Evolutionary conservation across 2,797 vertebrate genomes (phyloP), one percentile per base, ranked within the genome.

Genomic region (Tauraco hartlaubi): DNA sequence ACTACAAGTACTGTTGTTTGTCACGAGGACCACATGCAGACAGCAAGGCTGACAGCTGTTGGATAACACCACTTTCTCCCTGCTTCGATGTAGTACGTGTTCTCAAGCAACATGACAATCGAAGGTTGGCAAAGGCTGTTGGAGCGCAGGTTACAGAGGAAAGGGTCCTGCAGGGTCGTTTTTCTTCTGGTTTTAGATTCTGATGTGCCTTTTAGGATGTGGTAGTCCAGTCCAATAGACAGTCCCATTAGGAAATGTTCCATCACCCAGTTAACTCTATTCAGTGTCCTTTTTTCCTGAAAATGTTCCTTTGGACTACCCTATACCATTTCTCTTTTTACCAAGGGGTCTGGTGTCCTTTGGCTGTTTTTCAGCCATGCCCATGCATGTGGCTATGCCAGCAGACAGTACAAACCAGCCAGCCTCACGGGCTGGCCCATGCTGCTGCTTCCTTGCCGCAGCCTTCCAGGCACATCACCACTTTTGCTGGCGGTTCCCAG

Each of bases 341-440:
- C n/a, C 11, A 37, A 73, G 44, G 5, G 6, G 35, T 33, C 33
- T 12, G 28, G 4, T n/a, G 10, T 25, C 25, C 33, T 71, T 18
- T 16, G n/a, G 41, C 25, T 5, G 22, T 5, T 63, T 61, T 66
- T 52, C 68, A 64, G 52, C 28, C 15, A 4, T 0, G 3, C 11
- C n/a, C 19, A 12, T 1, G 2, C 2, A 5, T 13, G 15, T 2
- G 2, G 5, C 29, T 13, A 5, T 9, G 29, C 46, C 74, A 73
- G 51, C 2, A 2, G 28, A 37, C 4, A 21, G 6, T 3, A 39
- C 0, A 4, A 63, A 35, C 7, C 0, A 0, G 29, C 11, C 1
- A 2, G 58, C 15, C 6, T 8, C 19, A 7, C 0, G 1, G 28
- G 12, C 31, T 3, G 1, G 4, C 15, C 48, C 55, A 9, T 1